Evolutionary conservation across 2,113 vertebrate species (phyloP).

Genomic region (Lontra canadensis): DNA sequence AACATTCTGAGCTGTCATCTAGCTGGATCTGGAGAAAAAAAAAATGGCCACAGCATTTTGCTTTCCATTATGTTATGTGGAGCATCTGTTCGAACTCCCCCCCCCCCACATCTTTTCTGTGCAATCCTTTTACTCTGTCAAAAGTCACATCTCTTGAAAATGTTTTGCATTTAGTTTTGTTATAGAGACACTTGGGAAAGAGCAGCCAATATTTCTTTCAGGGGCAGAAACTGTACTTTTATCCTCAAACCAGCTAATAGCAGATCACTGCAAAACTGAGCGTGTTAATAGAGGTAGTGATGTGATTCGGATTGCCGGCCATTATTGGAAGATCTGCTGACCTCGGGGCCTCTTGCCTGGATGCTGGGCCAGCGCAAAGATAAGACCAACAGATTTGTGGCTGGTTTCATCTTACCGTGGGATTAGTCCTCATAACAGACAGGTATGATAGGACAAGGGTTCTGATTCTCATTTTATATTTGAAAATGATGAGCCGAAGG

Average conservation of each 20-base stretch:
- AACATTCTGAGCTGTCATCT: neutral
- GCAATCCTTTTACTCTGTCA: neutral
- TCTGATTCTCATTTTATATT: neutral
- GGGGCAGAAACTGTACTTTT: neutral
- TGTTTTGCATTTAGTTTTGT: neutral
- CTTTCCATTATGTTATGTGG: neutral
- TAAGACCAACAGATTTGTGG: neutral
- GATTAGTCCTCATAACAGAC: neutral
- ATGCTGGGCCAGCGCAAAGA: neutral
- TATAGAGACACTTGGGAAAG: neutral
- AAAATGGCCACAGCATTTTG: neutral
- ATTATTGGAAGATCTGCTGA: neutral
- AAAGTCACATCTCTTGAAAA: neutral
- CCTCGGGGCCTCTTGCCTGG: neutral
- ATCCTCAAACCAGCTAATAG: neutral
- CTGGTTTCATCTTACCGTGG: neutral
- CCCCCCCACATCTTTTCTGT: neutral
- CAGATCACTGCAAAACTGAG: neutral
- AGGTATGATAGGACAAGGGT: neutral
- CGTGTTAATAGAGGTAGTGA: neutral
- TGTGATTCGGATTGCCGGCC: neutral
- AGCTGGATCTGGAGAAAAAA: neutral
- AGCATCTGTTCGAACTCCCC: neutral
- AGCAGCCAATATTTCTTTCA: neutral
- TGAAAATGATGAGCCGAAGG: neutral